These are phyloP conservation scores for Dromius quadrimaculatus DNA, from an alignment of 2,888 invertebrate genomes.

Conservation along the genomic window DNA sequence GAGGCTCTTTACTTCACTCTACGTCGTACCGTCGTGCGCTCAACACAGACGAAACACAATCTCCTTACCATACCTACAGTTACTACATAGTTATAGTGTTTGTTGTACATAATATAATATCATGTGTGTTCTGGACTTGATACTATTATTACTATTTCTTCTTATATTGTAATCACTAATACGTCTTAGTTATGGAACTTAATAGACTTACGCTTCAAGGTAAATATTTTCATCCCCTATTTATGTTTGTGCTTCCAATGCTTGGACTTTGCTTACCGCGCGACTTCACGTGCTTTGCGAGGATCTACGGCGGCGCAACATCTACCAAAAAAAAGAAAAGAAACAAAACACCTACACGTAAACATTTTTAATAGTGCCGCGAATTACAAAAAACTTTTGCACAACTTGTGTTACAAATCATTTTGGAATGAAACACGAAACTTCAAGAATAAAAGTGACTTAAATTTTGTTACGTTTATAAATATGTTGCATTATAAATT, in stretches of 20 bases:
- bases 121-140: not conserved
- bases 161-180: not conserved
- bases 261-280: not conserved
- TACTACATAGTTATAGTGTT: not conserved
- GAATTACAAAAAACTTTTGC: too few relatives aligned
- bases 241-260: not conserved
- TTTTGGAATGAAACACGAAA: too few relatives aligned
- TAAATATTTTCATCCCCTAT: not conserved
- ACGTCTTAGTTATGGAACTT: not conserved
- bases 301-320: constrained; percentile 30
- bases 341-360: constrained; percentile 8
- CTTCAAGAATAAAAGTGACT: too few relatives aligned
- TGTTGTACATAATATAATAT: constrained; percentile 1
- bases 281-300: constrained; percentile 14
- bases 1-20: constrained; percentile 43
- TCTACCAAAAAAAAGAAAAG: constrained; percentile 10
- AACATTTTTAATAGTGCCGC: constrained; percentile 18
- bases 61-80: not conserved
- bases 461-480: too few relatives aligned
- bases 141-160: not conserved
- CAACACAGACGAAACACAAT: constrained; percentile 1
- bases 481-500: too few relatives aligned
- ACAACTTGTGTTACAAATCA: too few relatives aligned
- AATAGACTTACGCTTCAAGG: not conserved
- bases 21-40: constrained; percentile 32